A percentile compares a stretch with the other conserved stretches of the same genome.
These are phyloP conservation scores for Cyanocitta stelleri DNA, from an alignment of 2,113 vertebrate genomes.

Conservation along the genomic window DNA sequence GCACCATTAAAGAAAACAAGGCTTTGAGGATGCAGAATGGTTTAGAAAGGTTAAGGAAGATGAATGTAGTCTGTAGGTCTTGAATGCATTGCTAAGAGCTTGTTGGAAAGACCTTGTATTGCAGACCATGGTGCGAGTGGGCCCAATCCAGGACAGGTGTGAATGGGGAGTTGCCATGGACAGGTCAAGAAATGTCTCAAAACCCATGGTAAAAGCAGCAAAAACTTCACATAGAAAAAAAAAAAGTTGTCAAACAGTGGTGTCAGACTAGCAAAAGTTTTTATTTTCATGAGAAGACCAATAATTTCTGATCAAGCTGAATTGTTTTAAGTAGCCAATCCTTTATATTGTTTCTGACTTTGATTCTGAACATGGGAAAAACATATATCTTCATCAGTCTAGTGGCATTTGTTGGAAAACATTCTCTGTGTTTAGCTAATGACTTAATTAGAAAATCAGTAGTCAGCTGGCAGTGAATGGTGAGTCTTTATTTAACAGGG, in stretches of 20 bases:
- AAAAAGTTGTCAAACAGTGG: background rate
- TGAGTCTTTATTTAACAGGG: conserved; percentile 29
- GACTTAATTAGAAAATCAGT: conserved; percentile 51
- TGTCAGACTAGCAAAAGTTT: background rate
- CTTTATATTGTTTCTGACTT: background rate
- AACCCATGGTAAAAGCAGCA: background rate
- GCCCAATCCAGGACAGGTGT: background rate
- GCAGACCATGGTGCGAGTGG: background rate
- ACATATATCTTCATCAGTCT: background rate
- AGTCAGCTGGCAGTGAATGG: conserved; percentile 44
- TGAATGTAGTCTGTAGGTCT: background rate
- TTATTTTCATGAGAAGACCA: background rate
- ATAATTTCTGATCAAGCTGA: background rate
- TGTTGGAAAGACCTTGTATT: background rate
- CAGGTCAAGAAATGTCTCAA: background rate
- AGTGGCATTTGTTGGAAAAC: conserved; percentile 40
- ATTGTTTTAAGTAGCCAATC: background rate
- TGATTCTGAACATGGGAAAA: background rate
- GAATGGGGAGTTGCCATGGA: background rate
- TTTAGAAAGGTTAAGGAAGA: background rate
- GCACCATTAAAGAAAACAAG: background rate
- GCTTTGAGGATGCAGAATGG: background rate
- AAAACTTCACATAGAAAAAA: background rate
- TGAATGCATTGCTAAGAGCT: background rate
- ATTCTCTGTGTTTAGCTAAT: conserved; percentile 30